Base-by-base conservation (phyloP, 2,797 vertebrate species). In the Trichosurus vulpecula region DNA sequence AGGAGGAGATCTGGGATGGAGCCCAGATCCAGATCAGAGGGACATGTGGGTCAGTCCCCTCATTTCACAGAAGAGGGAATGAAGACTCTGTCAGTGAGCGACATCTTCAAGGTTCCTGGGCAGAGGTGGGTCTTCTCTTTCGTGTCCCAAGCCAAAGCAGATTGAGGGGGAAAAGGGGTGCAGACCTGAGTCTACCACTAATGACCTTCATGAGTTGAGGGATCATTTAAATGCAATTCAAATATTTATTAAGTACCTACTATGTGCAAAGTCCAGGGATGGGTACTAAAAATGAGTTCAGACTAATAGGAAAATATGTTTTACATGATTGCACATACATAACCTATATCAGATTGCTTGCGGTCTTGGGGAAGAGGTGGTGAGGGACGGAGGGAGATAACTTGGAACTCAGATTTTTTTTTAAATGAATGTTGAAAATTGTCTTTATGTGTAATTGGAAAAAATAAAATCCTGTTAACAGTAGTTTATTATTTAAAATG, bases 151-250 rank as follows among this genome's bases (percentile, higher is more conserved):
- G 22, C 9, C 74, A 87, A 14, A n/a, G 1, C 25, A 19, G 74
- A 14, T 14, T 52, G 52, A 2, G 25, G 9, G 41, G 9, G 0
- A 0, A 9, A 25, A 41, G 5, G 0, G 31, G 31, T 35, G 31
- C 13, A 4, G 41, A 47, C 22, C 22, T 51, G 66, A n/a, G n/a
- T 87, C 14, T 19, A 2, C n/a, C n/a, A 25, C n/a, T 87, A 47
- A 27, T 4, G 9, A 9, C 81, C 41, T 81, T 81, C 29, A 22
- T 51, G 41, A 87, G 1, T 14, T 87, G 74, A 12, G 66, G 22
- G 41, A 81, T 81, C 66, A 25, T 87, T 66, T 87, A 27, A 51
- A 47, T 47, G 27, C 25, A 51, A 87, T 87, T 87, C 74, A 10
- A 47, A 81, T 10, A 27, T 87, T 87, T 87, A 27, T 87, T 51